Base-by-base conservation (phyloP, 2,888 invertebrate genomes). In the Bimastos eiseni region DNA sequence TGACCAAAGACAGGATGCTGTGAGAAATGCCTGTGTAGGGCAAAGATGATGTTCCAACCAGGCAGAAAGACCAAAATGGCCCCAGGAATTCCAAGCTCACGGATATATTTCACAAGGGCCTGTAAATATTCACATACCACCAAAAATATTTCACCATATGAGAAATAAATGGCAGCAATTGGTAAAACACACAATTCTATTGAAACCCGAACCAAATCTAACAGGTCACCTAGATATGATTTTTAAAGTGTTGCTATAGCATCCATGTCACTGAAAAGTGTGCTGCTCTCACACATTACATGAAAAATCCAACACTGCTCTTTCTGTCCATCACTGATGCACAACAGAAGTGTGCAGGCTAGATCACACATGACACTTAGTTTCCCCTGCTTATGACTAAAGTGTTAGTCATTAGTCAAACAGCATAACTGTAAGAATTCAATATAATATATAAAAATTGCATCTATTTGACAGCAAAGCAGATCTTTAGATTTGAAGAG, bases 31-130 rank as follows among this genome's bases (percentile, higher is more conserved):
- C 97, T 97, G 97, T 98, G 97, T 90, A 99, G 96, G 0, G 97
- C 97, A 95, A 98, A 98, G 93, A 99, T 99, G 30, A 98, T 96
- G 95, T 98, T 98, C 99, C 99, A 99, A 0, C 99, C 99, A 0
- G 99, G 98, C 0, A 99, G 96, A 95, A 99, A 99, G 5, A 99
- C 96, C 0, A 99, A 96, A 0, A 99, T 97, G 0, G 99, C 98
- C 0, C 99, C 99, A 0, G 97, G 97, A 49, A 96, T 93, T 44
- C 93, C 95, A 92, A 96, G 93, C 0, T 93, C 92, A 92, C 95
- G 94, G 92, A 96, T 96, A 93, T 96, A 95, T 84, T 94, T 94
- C 55, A 96, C 93, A 0, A 99, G 95, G 0, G 97, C 96, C 96
- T 96, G 92, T 70, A n/a, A 70, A 70, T 30, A 11, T 70, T 70